Base-by-base conservation (phyloP, 2,888 invertebrate species). In the Tetragnatha montana region DNA sequence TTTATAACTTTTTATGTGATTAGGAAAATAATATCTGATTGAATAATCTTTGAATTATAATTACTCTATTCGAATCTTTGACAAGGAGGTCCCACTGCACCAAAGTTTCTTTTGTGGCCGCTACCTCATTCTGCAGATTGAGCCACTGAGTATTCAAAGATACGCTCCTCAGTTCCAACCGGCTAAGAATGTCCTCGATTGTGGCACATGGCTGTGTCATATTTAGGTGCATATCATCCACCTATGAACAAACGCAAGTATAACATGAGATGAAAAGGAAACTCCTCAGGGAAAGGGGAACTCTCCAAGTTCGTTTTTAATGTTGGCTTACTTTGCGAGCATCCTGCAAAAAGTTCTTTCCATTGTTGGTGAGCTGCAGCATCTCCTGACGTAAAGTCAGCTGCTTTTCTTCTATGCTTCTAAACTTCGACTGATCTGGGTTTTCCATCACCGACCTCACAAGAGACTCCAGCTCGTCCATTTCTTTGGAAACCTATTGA, bases 161-260 rank as follows among this genome's bases (percentile, higher is more conserved):
- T 79, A 92, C 92, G 92, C 93, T 93, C n/a, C 93, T 92, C 91
- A 93, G 68, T 92, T 95, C 95, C 92, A 96, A 95, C 92, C 95
- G 95, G 92, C 96, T 96, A 93, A 96, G 94, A 92, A 96, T 94
- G 89, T 95, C 95, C 93, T 96, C 95, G 92, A 96, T 95, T 93
- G 96, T 95, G 92, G 95, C 93, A 93, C 95, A 94, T 91, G 96
- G 95, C 93, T 95, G 95, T 92, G 95, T 95, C 91, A 95, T 94
- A 93, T 96, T 96, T 92, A 96, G 95, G 94, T 96, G 95, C 92
- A 95, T 95, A 94, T 96, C 96, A 92, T 95, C 94, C 93, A 95
- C 94, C 95, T 96, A 93, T 92, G 93, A 84, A 19, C 21, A 19
- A 47, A 14, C 17, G 22, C 14, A 1, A 76, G 49, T 49, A 76